Evolutionary conservation across 2,113 vertebrate genomes (phyloP), one percentile per base, ranked within the genome.

Genomic region (Pelobates fuscus): DNA sequence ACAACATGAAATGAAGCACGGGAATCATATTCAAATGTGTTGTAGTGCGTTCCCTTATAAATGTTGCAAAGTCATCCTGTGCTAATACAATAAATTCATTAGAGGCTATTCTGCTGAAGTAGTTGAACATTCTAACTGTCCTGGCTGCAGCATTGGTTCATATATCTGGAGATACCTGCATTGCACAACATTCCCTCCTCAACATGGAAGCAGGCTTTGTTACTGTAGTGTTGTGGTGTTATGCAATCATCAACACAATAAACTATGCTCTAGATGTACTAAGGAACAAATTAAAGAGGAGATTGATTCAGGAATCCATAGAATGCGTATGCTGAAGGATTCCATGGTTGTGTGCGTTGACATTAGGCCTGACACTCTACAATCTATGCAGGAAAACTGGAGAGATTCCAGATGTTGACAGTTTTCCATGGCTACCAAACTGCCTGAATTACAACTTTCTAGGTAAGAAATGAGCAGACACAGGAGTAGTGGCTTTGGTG

Each of bases 11-110:
- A 81, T 88, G 94, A 77, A 96, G 94, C 88, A 95, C 96, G 4
- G 93, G 97, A 55, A 96, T 99, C 87, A 92, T 90, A 11, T 99
- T 99, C 83, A 97, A 91, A 80, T 89, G 91, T 20, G 86, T 99
- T 30, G 96, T 95, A 0, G 93, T 98, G 80, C 97, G 97, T 23
- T 94, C 95, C 71, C 86, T 95, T 49, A 92, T 90, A 41, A 96
- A 97, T 26, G 94, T 99, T 81, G 91, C 98, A 84, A 94, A 96
- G 87, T 95, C 97, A 73, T 98, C 97, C 66, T 97, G 94, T 81
- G 93, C 90, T 78, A 96, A 99, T 76, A 94, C 94, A 18, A 87
- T 95, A 81, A 98, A 86, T 96, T 93, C 87, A 79, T 85, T 98
- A 84, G 95, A 98, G 67, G 90, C 92, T 0, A 88, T 99, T 73